These are phyloP conservation scores for Dendroctonus valens DNA, from an alignment of 1,140 invertebrate species.

Conservation along the genomic window DNA sequence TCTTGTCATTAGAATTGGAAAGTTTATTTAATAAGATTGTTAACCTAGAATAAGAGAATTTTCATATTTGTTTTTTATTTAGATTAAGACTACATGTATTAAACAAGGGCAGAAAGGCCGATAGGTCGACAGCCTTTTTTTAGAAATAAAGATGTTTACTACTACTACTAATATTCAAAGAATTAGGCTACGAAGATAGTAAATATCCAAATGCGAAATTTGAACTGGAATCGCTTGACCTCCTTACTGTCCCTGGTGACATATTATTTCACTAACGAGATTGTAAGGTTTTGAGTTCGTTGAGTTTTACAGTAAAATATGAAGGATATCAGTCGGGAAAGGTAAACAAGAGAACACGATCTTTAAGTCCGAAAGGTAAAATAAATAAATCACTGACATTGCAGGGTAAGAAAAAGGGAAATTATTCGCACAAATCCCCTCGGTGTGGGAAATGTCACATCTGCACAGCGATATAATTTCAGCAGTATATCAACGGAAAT, in stretches of 20 bases:
- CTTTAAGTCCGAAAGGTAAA: slow-evolving; percentile 15
- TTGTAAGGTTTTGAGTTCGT: neutral
- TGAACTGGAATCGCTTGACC: neutral
- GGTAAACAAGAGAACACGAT: slow-evolving; percentile 2
- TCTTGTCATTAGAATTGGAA: too few species aligned
- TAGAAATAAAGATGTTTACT: too few species aligned
- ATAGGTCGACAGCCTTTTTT: too few species aligned
- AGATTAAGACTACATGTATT: too few species aligned
- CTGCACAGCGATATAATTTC: slow-evolving; percentile 14
- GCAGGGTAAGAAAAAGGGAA: slow-evolving; percentile 15
- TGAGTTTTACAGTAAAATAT: slow-evolving; percentile 15
- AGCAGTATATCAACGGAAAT: slow-evolving; percentile 12
- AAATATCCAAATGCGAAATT: too few species aligned
- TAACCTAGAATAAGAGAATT: too few species aligned
- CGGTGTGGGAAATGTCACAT: slow-evolving; percentile 17
- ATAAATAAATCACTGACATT: slow-evolving; percentile 22
- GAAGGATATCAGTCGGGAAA: slow-evolving; percentile 3
- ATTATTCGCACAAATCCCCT: slow-evolving; percentile 17
- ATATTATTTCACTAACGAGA: slow-evolving; percentile 8
- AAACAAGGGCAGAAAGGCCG: too few species aligned
- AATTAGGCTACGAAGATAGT: too few species aligned
- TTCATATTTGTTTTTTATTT: too few species aligned
- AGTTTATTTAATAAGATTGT: too few species aligned
- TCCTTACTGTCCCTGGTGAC: neutral
- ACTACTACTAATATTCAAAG: too few species aligned